Percentiles rank a stretch among this genome's conserved stretches.
Conservation (phyloP, 2,797 vertebrate species). For the Pristis pectinata region DNA sequence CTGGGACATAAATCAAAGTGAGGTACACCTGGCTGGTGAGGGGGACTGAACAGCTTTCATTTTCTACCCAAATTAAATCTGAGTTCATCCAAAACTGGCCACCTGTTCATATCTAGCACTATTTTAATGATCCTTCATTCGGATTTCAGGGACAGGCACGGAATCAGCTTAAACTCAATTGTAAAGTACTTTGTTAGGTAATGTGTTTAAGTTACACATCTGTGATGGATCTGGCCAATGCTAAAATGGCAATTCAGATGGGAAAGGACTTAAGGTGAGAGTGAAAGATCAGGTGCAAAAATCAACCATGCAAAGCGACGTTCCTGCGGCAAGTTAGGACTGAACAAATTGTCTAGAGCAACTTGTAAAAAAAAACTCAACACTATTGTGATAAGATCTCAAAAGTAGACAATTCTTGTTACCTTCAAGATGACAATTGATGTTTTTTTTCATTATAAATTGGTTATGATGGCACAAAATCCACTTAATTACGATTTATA, state of each 20-base stretch:
- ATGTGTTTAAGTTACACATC: slow-evolving; percentile 56
- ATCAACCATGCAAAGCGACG: slow-evolving; percentile 44
- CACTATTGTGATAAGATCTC: background rate
- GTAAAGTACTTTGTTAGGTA: slow-evolving; percentile 58
- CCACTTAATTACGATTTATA: background rate
- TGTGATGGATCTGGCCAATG: slow-evolving; percentile 59
- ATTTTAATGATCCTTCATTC: background rate
- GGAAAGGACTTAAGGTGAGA: slow-evolving; percentile 48
- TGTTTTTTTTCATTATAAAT: background rate
- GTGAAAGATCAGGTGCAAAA: slow-evolving; percentile 51
- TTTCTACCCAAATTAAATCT: background rate
- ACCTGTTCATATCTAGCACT: background rate
- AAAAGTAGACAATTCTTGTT: background rate
- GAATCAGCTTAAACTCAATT: slow-evolving; percentile 60
- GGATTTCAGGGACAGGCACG: slow-evolving; percentile 40
- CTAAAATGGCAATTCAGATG: slow-evolving; percentile 48
- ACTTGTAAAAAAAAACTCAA: background rate
- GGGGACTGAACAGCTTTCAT: background rate
- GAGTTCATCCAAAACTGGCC: background rate
- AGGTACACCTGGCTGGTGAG: background rate
- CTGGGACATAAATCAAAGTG: background rate
- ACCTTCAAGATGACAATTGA: background rate
- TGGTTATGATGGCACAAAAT: background rate
- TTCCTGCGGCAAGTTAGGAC: slow-evolving; percentile 48
- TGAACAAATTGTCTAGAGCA: slow-evolving; percentile 38